A percentile compares a stretch with the other conserved stretches of the same genome.
Evolutionary conservation across 2,113 vertebrate species (phyloP).

Genomic region (Neodon shergylaensis): DNA sequence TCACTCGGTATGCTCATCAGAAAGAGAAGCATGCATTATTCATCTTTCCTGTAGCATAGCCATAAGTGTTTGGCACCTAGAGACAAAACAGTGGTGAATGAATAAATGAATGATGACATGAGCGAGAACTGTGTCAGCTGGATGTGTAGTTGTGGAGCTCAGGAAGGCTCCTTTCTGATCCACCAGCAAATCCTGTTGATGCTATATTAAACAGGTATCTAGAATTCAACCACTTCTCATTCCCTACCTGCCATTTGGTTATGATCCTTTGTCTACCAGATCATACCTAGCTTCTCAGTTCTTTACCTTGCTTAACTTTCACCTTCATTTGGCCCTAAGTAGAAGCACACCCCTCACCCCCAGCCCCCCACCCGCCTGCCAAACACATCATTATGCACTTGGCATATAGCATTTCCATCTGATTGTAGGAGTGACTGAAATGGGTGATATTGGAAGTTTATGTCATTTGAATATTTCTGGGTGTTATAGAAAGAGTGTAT

Average conservation of each 20-base stretch:
- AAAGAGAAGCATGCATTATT: background rate
- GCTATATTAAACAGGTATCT: background rate
- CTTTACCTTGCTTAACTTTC: background rate
- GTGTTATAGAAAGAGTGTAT: too few relatives aligned
- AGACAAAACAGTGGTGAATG: background rate
- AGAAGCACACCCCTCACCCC: background rate
- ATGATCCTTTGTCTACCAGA: background rate
- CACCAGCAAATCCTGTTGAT: background rate
- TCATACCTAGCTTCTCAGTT: background rate
- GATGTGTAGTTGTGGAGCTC: background rate
- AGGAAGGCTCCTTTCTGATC: background rate
- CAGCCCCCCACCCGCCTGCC: accelerated
- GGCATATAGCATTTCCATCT: background rate
- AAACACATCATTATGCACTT: background rate
- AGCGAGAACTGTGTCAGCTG: background rate
- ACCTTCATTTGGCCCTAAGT: background rate
- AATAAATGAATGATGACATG: background rate
- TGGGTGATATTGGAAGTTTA: background rate
- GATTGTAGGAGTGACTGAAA: background rate
- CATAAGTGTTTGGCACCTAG: background rate
- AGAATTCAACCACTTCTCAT: background rate
- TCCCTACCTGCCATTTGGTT: background rate
- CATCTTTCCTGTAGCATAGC: background rate
- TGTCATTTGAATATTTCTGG: background rate
- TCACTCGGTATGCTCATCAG: background rate